Percentiles rank a stretch among this genome's conserved stretches.
Conservation (phyloP, 2,888 invertebrate genomes). For the Meiosimyza platycephala region DNA sequence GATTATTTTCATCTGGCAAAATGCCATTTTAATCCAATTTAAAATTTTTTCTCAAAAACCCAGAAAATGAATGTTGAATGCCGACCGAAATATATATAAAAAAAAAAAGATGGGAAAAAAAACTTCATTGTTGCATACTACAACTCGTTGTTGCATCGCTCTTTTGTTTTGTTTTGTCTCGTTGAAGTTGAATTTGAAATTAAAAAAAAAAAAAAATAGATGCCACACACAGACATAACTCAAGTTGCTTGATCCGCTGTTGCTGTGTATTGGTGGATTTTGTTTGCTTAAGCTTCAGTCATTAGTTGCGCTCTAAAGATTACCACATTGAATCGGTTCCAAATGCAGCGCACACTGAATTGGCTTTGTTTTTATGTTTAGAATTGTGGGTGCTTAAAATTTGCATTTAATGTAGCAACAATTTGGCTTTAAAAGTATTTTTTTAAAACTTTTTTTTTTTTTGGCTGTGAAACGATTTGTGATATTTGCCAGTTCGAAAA, state of each 20-base stretch:
- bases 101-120: neutral
- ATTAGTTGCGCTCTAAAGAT: constrained; percentile 19
- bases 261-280: constrained; percentile 5
- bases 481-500: too few relatives aligned
- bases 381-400: too few relatives aligned
- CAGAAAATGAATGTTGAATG: neutral
- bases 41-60: constrained; percentile 1
- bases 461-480: too few relatives aligned
- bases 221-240: neutral
- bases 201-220: neutral
- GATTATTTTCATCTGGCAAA: constrained; percentile 36
- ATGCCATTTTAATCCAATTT: constrained; percentile 37
- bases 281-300: neutral
- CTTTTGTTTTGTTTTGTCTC: too few relatives aligned
- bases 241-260: constrained; percentile 16
- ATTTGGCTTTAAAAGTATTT: too few relatives aligned
- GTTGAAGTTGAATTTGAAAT: constrained; percentile 3
- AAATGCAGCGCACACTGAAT: neutral
- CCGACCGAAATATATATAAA: neutral
- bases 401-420: too few relatives aligned
- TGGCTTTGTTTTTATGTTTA: too few relatives aligned
- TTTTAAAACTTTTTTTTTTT: too few relatives aligned
- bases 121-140: neutral
- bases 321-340: constrained; percentile 8
- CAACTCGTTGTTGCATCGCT: constrained; percentile 5